A percentile compares a stretch with the other conserved stretches of the same genome.
Conservation (phyloP, 2,797 vertebrate genomes). For the Halcyon chelicuti region DNA sequence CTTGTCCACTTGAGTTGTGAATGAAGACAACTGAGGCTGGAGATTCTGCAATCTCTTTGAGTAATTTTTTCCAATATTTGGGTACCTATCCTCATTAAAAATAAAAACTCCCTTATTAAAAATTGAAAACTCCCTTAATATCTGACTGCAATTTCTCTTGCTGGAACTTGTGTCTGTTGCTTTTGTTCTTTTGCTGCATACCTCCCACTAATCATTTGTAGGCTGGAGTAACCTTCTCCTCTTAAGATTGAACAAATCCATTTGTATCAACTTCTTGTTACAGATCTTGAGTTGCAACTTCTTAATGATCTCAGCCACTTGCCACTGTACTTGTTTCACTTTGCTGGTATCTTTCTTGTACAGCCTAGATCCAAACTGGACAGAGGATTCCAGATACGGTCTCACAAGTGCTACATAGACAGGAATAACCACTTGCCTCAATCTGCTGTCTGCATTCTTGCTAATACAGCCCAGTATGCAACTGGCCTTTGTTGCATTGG, state of each 20-base stretch:
- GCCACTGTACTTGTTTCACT: neutral
- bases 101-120: neutral
- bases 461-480: neutral
- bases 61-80: neutral
- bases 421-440: neutral
- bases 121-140: neutral
- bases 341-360: neutral
- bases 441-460: neutral
- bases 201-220: neutral
- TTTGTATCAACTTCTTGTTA: neutral
- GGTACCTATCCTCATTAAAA: fast-evolving
- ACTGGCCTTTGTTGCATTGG: neutral
- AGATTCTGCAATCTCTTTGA: neutral
- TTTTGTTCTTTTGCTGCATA: neutral
- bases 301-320: neutral
- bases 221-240: neutral
- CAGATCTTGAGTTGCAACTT: neutral
- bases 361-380: neutral
- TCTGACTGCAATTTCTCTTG: neutral
- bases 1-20: neutral
- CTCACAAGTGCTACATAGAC: neutral
- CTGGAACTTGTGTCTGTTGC: neutral
- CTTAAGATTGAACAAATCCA: neutral
- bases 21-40: neutral
- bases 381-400: neutral